phyloP scores from a whole-genome alignment of 2,113 vertebrate species.

The Cheirogaleus medius region DNA sequence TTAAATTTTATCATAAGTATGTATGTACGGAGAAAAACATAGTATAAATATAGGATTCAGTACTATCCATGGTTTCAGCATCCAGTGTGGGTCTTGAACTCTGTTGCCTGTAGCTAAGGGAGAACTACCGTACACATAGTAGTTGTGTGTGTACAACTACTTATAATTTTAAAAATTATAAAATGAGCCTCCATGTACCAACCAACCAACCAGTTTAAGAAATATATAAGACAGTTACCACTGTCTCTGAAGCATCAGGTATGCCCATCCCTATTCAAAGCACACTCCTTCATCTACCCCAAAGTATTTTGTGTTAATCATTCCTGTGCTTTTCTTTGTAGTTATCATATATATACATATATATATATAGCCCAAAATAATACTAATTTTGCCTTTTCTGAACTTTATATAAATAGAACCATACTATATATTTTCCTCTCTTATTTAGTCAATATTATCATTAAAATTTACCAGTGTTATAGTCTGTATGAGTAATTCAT shows the following conservation, averaged over 20 bases:
- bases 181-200: not conserved
- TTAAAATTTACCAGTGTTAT: not conserved
- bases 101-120: not conserved
- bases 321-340: not conserved
- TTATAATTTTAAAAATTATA: not conserved
- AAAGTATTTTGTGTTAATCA: not conserved
- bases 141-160: no score
- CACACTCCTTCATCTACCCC: rapidly evolving
- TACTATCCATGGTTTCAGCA: not conserved
- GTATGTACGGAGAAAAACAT: not conserved
- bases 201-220: not conserved
- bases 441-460: not conserved
- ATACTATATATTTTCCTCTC: not conserved
- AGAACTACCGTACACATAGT: not conserved
- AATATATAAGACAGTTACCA: not conserved
- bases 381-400: not conserved
- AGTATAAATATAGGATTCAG: not conserved
- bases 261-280: not conserved
- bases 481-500: not conserved
- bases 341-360: not conserved
- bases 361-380: not conserved
- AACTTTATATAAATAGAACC: not conserved
- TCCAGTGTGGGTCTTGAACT: not conserved
- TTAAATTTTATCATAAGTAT: not conserved
- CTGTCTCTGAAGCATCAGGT: not conserved